Conservation (phyloP, 2,797 vertebrate species). For the Intellagama lesueurii region DNA sequence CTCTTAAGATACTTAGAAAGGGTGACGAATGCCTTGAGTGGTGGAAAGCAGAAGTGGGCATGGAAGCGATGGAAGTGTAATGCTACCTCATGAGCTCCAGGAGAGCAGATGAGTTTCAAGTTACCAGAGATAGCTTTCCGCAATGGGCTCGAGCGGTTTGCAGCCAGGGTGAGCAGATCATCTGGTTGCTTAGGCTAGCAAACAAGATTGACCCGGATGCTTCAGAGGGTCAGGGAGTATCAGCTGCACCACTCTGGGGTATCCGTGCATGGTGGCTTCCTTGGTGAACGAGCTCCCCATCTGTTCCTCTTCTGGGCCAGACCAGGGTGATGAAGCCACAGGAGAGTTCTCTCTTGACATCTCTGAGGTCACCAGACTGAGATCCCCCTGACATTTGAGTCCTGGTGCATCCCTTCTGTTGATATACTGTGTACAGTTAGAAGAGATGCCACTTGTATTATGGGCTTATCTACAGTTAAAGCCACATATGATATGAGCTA, state of each 20-base stretch:
- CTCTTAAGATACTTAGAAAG: neutral
- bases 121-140: neutral
- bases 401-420: neutral
- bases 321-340: neutral
- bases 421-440: neutral
- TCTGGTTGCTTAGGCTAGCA: neutral
- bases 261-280: neutral
- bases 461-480: neutral
- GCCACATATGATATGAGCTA: too few relatives aligned
- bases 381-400: too few relatives aligned
- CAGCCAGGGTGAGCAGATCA: neutral
- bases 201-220: neutral
- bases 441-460: neutral
- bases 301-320: neutral
- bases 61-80: slow-evolving; percentile 13
- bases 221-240: neutral
- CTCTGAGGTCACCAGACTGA: neutral
- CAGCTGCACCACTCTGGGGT: neutral
- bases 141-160: neutral
- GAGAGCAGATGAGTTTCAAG: neutral
- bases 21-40: neutral
- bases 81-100: neutral
- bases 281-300: neutral
- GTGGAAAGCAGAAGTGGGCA: neutral
- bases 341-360: neutral